A percentile compares a stretch with the other conserved stretches of the same genome.
Evolutionary conservation across 2,888 invertebrate species (phyloP).

Genomic region (Seladonia tumulorum): DNA sequence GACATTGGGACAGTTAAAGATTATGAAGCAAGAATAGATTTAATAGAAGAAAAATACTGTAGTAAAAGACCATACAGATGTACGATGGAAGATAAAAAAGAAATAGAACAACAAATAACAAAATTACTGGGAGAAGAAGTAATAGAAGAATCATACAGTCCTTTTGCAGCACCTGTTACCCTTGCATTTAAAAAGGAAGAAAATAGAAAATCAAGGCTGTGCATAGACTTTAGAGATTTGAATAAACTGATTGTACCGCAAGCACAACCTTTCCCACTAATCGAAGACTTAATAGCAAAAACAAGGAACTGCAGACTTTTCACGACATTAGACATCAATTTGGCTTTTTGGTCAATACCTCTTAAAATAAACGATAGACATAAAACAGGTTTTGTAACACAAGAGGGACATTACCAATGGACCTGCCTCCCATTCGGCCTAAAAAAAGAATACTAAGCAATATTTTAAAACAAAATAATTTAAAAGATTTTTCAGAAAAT

Average conservation of each 20-base stretch:
- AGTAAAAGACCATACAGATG: too few species aligned
- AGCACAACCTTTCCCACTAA: background rate
- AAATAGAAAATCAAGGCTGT: background rate
- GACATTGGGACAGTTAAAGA: too few species aligned
- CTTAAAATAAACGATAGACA: background rate
- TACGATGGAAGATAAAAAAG: too few species aligned
- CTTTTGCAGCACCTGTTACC: background rate
- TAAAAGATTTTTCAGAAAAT: background rate
- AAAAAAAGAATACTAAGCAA: background rate
- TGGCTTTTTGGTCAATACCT: background rate
- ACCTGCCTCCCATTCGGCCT: background rate
- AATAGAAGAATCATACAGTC: background rate
- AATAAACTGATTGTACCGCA: background rate
- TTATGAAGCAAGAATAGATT: background rate
- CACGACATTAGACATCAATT: background rate
- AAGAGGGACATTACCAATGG: background rate
- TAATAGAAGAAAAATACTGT: background rate
- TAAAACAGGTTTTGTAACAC: background rate
- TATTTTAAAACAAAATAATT: background rate
- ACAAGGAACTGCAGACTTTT: background rate
- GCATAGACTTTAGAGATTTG: background rate
- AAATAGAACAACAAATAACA: too few species aligned
- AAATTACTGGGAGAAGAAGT: too few species aligned
- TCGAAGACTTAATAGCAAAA: background rate
- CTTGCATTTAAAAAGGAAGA: too few species aligned